Conservation (phyloP, 2,888 invertebrate genomes). For the Sabatieria punctata region DNA sequence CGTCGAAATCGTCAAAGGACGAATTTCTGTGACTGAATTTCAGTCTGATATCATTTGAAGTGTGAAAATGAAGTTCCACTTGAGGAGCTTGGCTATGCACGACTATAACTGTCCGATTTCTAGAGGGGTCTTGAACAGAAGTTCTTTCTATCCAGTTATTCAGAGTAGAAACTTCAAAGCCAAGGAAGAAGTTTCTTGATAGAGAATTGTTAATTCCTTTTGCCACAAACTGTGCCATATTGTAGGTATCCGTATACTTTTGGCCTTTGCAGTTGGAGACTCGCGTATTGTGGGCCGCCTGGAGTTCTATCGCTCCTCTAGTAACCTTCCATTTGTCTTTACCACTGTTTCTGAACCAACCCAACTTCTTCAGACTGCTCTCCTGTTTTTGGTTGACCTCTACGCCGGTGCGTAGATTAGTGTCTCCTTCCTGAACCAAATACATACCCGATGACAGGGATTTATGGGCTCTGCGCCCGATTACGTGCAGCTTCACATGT, state of each 20-base stretch:
- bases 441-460: too few species aligned
- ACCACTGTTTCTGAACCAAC: background rate
- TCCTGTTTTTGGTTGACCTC: too few species aligned
- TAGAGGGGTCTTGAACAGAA: background rate
- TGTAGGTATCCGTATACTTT: conserved; percentile 5
- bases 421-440: too few species aligned
- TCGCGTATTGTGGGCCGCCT: conserved; percentile 7
- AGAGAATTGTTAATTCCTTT: background rate
- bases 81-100: background rate
- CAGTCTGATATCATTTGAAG: background rate
- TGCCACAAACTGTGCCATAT: conserved; percentile 3
- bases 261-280: conserved; percentile 8
- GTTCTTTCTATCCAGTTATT: background rate
- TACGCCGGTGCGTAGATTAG: too few species aligned
- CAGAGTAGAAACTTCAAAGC: background rate
- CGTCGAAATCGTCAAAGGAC: conserved; percentile 14
- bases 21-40: background rate
- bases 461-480: too few species aligned
- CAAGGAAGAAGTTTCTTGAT: background rate
- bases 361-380: too few species aligned
- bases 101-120: background rate
- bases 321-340: background rate
- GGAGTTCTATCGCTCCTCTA: background rate
- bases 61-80: background rate
- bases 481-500: too few species aligned